A percentile compares a stretch with the other conserved stretches of the same genome.
phyloP scores from a whole-genome alignment of 2,888 invertebrate species.

The Margaritifera margaritifera region DNA sequence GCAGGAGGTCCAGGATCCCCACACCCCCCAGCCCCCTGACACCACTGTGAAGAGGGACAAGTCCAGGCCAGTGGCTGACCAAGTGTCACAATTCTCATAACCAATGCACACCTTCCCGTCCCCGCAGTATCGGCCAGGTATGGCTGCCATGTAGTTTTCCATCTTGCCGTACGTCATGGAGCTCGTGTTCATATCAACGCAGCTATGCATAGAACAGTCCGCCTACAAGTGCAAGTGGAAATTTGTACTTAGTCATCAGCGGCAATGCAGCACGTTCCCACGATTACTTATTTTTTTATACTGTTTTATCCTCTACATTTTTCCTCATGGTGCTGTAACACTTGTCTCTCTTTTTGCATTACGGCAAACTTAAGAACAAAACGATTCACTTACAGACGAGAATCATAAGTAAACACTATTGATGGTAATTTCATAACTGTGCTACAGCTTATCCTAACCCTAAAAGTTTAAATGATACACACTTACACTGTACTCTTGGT shows the following conservation, averaged over 20 bases:
- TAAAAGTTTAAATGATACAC: no score
- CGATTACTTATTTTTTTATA: no score
- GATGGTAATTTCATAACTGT: no score
- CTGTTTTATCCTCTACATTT: no score
- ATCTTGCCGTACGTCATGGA: slow-evolving; percentile 5
- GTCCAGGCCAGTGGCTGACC: slow-evolving; percentile 4
- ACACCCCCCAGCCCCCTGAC: slow-evolving; percentile 16
- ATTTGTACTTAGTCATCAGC: background rate
- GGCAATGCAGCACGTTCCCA: no score
- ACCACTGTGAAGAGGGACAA: slow-evolving; percentile 2
- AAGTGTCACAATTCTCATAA: slow-evolving; percentile 2
- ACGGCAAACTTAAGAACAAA: no score
- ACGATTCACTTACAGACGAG: no score
- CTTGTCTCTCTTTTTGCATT: no score
- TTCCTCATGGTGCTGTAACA: no score
- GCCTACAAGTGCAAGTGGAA: background rate
- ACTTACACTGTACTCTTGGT: no score
- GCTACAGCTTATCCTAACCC: no score
- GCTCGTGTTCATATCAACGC: slow-evolving; percentile 11
- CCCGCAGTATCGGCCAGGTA: background rate
- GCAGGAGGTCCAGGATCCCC: slow-evolving; percentile 12
- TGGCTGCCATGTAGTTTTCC: background rate
- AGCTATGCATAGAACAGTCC: slow-evolving; percentile 5
- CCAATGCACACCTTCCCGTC: slow-evolving; percentile 1
- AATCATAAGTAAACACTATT: no score